phyloP scores from a whole-genome alignment of 1,140 invertebrate genomes.

The Brachionus koreanus region DNA sequence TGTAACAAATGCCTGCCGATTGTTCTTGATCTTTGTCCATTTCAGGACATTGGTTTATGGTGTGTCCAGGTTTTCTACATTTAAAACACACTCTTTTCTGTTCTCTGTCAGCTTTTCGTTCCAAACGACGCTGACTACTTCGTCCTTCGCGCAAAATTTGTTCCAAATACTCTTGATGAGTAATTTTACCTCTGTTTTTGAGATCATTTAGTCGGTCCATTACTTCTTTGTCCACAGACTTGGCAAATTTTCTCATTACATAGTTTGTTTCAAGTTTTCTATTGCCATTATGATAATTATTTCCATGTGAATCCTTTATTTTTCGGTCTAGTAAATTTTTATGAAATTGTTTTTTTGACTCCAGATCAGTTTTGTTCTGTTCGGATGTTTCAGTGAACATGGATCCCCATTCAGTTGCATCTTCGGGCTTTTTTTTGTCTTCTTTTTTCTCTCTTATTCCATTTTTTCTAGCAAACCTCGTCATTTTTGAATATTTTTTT shows the following conservation, averaged over 20 bases:
- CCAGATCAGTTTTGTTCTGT: slow-evolving; percentile 30
- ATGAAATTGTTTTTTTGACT: slow-evolving; percentile 36
- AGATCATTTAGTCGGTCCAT: neutral
- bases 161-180: slow-evolving; percentile 34
- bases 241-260: slow-evolving; percentile 23
- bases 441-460: slow-evolving; percentile 70
- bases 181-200: slow-evolving; percentile 20
- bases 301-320: neutral
- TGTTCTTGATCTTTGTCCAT: slow-evolving; percentile 57
- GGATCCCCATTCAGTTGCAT: slow-evolving; percentile 68
- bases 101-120: slow-evolving; percentile 24
- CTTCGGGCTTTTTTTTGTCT: slow-evolving; percentile 64
- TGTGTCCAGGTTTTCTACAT: slow-evolving; percentile 68
- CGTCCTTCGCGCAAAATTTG: slow-evolving; percentile 29
- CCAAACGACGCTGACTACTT: slow-evolving; percentile 15
- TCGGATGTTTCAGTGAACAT: slow-evolving; percentile 60
- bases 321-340: neutral
- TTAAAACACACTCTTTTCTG: slow-evolving; percentile 67
- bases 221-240: slow-evolving; percentile 3
- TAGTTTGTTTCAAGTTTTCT: neutral
- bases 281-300: neutral
- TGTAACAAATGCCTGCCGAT: slow-evolving; percentile 58
- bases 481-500: slow-evolving; percentile 61
- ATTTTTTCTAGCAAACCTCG: slow-evolving; percentile 68
- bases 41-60: slow-evolving; percentile 72